Evolutionary conservation across 1,140 invertebrate species (phyloP).

Genomic region (Penaeus indicus): DNA sequence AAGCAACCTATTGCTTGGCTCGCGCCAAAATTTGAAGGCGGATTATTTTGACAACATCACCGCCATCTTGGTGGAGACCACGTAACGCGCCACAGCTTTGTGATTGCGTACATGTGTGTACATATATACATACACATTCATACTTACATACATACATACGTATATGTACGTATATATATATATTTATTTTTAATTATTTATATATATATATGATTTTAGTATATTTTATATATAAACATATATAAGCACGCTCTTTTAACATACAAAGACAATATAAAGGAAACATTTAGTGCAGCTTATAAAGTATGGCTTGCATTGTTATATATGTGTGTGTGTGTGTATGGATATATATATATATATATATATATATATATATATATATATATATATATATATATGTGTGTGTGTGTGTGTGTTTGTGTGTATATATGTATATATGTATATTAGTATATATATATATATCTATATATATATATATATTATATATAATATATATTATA

Average conservation of each 20-base stretch:
- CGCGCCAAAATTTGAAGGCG: too few species aligned
- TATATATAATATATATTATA: not conserved
- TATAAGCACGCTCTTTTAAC: not conserved
- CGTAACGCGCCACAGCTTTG: not conserved
- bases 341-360: conserved; percentile 27
- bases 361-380: conserved; percentile 17
- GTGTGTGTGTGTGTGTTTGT: conserved; percentile 1
- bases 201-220: conserved; percentile 10
- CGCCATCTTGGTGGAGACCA: too few species aligned
- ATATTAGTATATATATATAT: not conserved
- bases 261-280: too few species aligned
- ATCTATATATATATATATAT: not conserved
- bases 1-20: too few species aligned
- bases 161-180: conserved; percentile 18
- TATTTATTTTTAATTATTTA: conserved; percentile 7
- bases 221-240: not conserved
- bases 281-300: too few species aligned
- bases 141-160: not conserved
- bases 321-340: not conserved
- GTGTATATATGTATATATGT: not conserved
- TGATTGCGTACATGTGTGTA: not conserved
- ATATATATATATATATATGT: conserved; percentile 20
- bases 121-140: not conserved
- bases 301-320: too few species aligned
- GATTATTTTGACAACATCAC: too few species aligned